Conservation (phyloP, 2,888 invertebrate genomes). For the Syritta pipiens region DNA sequence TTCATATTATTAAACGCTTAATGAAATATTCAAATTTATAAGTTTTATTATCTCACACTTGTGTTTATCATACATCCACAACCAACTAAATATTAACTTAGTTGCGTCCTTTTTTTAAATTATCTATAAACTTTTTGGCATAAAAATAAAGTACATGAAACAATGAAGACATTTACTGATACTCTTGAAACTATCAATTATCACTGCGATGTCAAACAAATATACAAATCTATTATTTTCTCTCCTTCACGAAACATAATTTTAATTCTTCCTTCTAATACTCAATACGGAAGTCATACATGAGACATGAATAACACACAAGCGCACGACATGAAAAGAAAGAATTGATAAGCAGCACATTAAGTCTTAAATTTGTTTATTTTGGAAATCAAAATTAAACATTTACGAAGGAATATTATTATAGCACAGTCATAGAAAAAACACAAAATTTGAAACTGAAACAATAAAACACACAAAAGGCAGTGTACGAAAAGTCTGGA, state of each 20-base stretch:
- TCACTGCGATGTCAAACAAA: conserved; percentile 13
- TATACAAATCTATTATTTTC: too few relatives aligned
- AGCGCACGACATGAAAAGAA: conserved; percentile 39
- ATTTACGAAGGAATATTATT: conserved; percentile 1
- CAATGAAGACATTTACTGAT: too few relatives aligned
- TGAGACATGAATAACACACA: conserved; percentile 28
- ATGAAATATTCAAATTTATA: too few relatives aligned
- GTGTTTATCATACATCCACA: too few relatives aligned
- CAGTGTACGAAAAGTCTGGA: background rate
- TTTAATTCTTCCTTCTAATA: too few relatives aligned
- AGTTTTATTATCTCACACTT: too few relatives aligned
- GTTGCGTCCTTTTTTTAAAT: too few relatives aligned
- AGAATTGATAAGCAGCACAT: background rate
- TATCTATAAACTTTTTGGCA: too few relatives aligned
- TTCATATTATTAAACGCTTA: too few relatives aligned
- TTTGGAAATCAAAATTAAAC: conserved; percentile 33
- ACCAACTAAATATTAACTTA: too few relatives aligned
- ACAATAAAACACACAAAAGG: background rate
- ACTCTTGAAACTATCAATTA: conserved; percentile 11
- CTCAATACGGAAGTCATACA: background rate
- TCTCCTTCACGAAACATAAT: background rate
- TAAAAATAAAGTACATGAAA: too few relatives aligned
- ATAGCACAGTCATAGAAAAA: conserved; percentile 9
- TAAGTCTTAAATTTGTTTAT: too few relatives aligned
- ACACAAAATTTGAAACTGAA: background rate